Conservation (phyloP, 2,113 vertebrate genomes). For the Hemicordylus capensis region DNA sequence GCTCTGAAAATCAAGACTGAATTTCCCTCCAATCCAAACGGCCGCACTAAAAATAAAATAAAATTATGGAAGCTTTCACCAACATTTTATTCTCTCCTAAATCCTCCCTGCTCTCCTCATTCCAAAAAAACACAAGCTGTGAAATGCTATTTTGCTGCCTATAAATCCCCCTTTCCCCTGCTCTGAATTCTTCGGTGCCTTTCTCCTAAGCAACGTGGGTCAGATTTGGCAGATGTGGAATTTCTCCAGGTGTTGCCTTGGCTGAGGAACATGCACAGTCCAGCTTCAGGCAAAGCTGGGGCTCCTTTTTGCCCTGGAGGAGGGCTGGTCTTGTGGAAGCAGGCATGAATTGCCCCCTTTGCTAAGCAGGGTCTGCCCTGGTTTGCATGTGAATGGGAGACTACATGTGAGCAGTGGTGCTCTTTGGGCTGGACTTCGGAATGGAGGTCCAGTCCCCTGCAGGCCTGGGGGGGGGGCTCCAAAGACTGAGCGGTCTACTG, state of each 20-base stretch:
- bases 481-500: too few relatives aligned
- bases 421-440: too few relatives aligned
- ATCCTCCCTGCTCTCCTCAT: constrained; percentile 14
- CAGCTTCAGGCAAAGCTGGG: constrained; percentile 22
- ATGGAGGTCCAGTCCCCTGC: too few relatives aligned
- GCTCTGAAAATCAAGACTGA: constrained; percentile 48
- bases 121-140: background rate
- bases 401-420: too few relatives aligned
- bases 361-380: too few relatives aligned
- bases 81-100: constrained; percentile 31
- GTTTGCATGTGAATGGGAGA: too few relatives aligned
- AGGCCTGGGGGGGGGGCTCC: too few relatives aligned
- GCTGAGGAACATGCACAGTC: constrained; percentile 18
- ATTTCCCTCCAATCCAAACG: constrained; percentile 37
- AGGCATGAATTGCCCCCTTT: too few relatives aligned
- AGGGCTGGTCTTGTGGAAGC: too few relatives aligned
- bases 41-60: constrained; percentile 55
- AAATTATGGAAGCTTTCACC: constrained; percentile 42
- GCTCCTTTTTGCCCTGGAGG: background rate
- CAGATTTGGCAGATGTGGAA: background rate
- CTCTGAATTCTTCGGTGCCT: background rate
- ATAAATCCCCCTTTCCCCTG: background rate
- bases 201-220: background rate
- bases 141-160: constrained; percentile 22
- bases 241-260: constrained; percentile 26